Evolutionary conservation across 2,113 vertebrate species (phyloP).

Genomic region (Pollachius pollachius): DNA sequence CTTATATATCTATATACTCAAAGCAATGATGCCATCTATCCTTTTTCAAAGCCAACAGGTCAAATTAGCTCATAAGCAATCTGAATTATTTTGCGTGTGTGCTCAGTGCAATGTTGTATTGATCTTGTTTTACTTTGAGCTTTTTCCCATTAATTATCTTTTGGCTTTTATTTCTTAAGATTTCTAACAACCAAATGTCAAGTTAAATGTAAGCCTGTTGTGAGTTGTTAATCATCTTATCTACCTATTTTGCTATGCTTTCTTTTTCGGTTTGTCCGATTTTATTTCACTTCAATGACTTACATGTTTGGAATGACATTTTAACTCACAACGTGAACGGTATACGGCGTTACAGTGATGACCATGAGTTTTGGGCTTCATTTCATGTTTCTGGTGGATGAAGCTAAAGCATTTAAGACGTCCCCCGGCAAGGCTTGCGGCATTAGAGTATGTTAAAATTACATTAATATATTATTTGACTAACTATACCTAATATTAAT

Average conservation of each 20-base stretch:
- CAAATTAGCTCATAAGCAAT: conserved; percentile 53
- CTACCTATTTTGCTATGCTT: conserved; percentile 21
- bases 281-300: conserved; percentile 21
- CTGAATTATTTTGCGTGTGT: conserved; percentile 51
- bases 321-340: conserved; percentile 21
- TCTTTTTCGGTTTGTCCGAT: neutral
- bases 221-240: conserved; percentile 43
- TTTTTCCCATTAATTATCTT: conserved; percentile 29
- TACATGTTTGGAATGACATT: conserved; percentile 26
- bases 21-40: conserved; percentile 66
- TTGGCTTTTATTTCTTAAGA: conserved; percentile 31
- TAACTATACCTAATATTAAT: conserved; percentile 37
- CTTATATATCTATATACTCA: conserved; percentile 74
- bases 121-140: conserved; percentile 19
- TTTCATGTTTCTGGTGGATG: conserved; percentile 38
- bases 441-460: conserved; percentile 14
- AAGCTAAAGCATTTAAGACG: conserved; percentile 28
- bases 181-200: conserved; percentile 45
- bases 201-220: conserved; percentile 46
- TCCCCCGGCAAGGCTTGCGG: conserved; percentile 32
- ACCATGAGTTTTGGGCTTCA: conserved; percentile 24
- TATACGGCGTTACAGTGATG: conserved; percentile 36
- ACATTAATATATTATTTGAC: conserved; percentile 37
- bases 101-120: conserved; percentile 64
- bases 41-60: conserved; percentile 50